Base-by-base conservation (phyloP, 2,797 vertebrate genomes). In the Nothura maculosa region DNA sequence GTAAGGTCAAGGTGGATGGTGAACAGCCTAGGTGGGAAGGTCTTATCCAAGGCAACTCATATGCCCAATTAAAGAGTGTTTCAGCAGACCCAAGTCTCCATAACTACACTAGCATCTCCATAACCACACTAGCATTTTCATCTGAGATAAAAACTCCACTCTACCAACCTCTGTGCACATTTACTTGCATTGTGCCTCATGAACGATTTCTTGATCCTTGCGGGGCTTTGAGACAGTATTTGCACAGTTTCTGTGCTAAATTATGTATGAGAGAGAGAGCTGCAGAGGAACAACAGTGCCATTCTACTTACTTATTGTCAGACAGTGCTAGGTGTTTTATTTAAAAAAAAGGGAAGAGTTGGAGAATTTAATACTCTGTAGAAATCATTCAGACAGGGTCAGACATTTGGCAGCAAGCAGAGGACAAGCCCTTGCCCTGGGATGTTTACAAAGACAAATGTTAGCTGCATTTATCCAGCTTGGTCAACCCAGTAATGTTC, bases 401-500 rank as follows among this genome's bases (percentile, higher is more conserved):
- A 89, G 79, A 38, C 9, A 3, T 62, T 89, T 94, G 91, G 93
- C 89, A 94, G 89, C 70, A 69, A 61, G 40, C 21, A 50, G 93
- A 91, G 82, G 82, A 95, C 91, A 74, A 94, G 79, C 85, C 82
- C 89, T 94, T 87, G 91, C 79, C 79, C 82, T 83, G 45, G 66
- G 75, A 32, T 77, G 50, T 82, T 86, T 54, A 78, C n/a, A 50
- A 76, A 86, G 77, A 32, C 54, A 82, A 73, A 88, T 3, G 3
- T 7, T 30, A 43, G 14, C 40, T 66, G 64, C 57, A 66, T 87
- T 84, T 40, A 66, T 89, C 68, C 86, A 81, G 34, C 52, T 28
- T 1, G 1, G 20, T 77, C 66, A 77, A 57, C 9, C 36, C 57
- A 42, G 6, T 0, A 5, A 50, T 64, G 79, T 14, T 66, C 11